Base-by-base conservation (phyloP, 2,113 vertebrate genomes). In the Gnathonemus longibarbis region DNA sequence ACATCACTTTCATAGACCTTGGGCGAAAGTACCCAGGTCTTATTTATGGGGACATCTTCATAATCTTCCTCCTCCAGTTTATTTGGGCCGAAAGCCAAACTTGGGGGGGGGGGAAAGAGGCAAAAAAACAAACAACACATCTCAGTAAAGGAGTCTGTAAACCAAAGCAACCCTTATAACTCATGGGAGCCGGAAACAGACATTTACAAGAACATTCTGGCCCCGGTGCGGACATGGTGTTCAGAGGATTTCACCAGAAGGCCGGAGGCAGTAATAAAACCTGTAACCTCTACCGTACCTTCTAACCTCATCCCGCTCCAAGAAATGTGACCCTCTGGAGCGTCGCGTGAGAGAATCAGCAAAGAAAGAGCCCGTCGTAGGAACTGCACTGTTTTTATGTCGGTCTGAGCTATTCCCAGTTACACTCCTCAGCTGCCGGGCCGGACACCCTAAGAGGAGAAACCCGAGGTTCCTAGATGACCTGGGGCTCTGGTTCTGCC, bases 1-100 rank as follows among this genome's bases (percentile, higher is more conserved):
- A 99, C 98, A 89, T 99, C 98, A 49, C 97, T 98, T 93, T 99
- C 97, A 24, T 99, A 97, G 93, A 99, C 97, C 95, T 97, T 99
- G 42, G 98, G 98, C 84, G 98, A 98, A 91, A 99, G 95, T 89
- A 99, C 98, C 98, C 98, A 99, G 7, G 98, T 99, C 95, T 98
- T 98, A 92, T 99, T 99, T 90, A 97, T 96, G 0, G 94, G 97
- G 89, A 97, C 96, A 86, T 99, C 98, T 90, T 99, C 98, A 92
- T 99, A 98, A 39, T 99, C 98, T 88, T 99, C 98, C 50, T 99
- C 98, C 48, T 98, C 97, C 91, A 96, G 92, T 95, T 97, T 98
- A 93, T 97, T 97, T 90, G 96, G 95, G 48, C 96, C 97, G 90
- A 95, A 89, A 1, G 93, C 93, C 91, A 93, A 88, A 89, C 96